Evolutionary conservation across 2,113 vertebrate species (phyloP).

Genomic region (Penelope pileata): DNA sequence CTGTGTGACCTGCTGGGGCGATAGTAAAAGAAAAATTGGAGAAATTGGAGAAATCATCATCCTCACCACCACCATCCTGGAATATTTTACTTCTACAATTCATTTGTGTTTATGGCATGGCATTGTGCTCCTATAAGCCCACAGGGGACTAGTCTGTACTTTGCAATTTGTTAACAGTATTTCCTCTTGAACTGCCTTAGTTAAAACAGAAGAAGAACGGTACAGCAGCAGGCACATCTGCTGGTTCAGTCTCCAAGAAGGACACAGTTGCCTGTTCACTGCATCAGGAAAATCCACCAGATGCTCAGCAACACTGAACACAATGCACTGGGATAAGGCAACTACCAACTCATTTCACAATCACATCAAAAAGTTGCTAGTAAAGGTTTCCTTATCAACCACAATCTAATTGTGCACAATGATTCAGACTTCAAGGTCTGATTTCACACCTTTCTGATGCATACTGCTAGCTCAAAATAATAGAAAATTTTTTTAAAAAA

Average conservation of each 20-base stretch:
- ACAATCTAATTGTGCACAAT: background rate
- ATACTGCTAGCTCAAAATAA: background rate
- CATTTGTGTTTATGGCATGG: background rate
- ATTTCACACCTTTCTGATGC: background rate
- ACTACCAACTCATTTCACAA: background rate
- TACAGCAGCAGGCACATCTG: background rate
- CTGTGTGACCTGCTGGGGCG: background rate
- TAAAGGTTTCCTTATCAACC: background rate
- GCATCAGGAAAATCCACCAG: background rate
- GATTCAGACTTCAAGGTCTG: background rate
- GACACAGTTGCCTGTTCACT: background rate
- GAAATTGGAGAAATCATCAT: background rate
- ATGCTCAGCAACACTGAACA: background rate
- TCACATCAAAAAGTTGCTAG: background rate
- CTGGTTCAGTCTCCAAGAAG: background rate
- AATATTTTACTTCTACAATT: background rate
- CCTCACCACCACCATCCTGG: background rate
- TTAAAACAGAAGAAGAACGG: background rate
- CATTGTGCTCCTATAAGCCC: background rate
- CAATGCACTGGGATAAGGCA: background rate
- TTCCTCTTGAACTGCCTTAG: background rate
- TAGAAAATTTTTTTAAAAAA: background rate
- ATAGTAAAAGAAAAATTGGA: background rate
- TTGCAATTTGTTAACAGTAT: background rate
- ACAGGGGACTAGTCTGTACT: background rate